Conservation (phyloP, 2,797 vertebrate species). For the Hyperoplus lanceolatus region DNA sequence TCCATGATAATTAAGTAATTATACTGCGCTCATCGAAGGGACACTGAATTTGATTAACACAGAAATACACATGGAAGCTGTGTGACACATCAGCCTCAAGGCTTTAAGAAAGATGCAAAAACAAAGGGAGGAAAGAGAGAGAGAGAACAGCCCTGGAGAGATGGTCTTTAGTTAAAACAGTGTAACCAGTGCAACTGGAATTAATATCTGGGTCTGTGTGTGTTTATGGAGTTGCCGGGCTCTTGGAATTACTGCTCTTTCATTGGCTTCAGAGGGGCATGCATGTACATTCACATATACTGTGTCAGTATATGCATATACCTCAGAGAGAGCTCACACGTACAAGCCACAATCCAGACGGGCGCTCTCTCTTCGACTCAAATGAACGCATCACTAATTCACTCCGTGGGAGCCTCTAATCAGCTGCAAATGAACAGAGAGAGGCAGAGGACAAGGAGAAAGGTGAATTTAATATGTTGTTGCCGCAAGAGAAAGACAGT, state of each 20-base stretch:
- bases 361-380: slow-evolving; percentile 28
- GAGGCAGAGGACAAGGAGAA: not conserved
- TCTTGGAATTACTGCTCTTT: slow-evolving; percentile 29
- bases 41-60: slow-evolving; percentile 6
- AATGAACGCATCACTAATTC: slow-evolving; percentile 39
- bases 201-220: slow-evolving; percentile 43
- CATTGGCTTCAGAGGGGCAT: slow-evolving; percentile 33
- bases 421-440: slow-evolving; percentile 34
- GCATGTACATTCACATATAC: not conserved
- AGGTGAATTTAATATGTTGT: slow-evolving; percentile 40
- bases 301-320: not conserved
- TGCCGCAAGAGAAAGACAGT: not conserved
- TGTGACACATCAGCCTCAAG: slow-evolving; percentile 16
- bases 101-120: slow-evolving; percentile 34
- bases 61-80: slow-evolving; percentile 11
- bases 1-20: slow-evolving; percentile 25
- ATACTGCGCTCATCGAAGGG: slow-evolving; percentile 23
- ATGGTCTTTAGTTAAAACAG: slow-evolving; percentile 47
- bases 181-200: slow-evolving; percentile 30
- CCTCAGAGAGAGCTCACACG: not conserved
- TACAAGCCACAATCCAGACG: slow-evolving; percentile 20
- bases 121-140: no score
- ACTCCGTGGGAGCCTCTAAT: slow-evolving; percentile 29
- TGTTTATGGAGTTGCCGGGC: not conserved
- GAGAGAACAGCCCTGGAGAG: slow-evolving; percentile 41